These are phyloP conservation scores for Rhinatrema bivittatum DNA, from an alignment of 2,797 vertebrate species.

Conservation along the genomic window DNA sequence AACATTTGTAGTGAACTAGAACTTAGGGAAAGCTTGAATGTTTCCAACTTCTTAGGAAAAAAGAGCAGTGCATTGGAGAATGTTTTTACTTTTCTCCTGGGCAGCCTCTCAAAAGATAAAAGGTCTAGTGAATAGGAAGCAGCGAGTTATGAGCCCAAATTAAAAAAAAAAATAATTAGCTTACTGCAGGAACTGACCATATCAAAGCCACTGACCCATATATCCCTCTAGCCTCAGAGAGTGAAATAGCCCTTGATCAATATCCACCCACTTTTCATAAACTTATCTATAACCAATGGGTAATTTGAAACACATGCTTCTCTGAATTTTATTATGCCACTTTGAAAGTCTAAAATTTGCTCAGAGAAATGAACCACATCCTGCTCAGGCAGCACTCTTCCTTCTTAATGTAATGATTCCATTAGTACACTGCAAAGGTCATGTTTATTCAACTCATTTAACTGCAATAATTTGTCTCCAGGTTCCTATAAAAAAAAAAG, in stretches of 20 bases:
- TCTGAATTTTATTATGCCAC: conserved; percentile 57
- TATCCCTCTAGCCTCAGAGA: conserved; percentile 66
- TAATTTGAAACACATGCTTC: conserved; percentile 74
- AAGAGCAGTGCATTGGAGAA: no score
- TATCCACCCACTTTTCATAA: conserved; percentile 66
- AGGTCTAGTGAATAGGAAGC: conserved; percentile 43
- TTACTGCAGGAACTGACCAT: conserved; percentile 54
- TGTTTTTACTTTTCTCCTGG: no score
- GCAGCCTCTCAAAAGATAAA: not conserved
- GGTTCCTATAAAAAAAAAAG: not conserved
- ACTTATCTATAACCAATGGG: conserved; percentile 67
- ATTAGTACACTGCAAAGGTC: conserved; percentile 2
- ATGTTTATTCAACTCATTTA: not conserved
- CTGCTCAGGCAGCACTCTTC: not conserved
- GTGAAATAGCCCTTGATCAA: conserved; percentile 53
- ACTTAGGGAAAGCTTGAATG: no score
- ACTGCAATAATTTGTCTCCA: not conserved
- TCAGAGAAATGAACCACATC: not conserved
- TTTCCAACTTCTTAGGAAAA: no score
- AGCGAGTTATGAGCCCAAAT: conserved; percentile 26
- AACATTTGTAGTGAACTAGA: no score
- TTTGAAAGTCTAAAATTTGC: conserved; percentile 28
- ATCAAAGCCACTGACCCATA: conserved; percentile 65
- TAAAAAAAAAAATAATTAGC: conserved; percentile 45
- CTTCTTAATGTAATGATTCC: conserved; percentile 8